A percentile compares a stretch with the other conserved stretches of the same genome.
Evolutionary conservation across 2,113 vertebrate species (phyloP).

Genomic region (Phaetusa simplex): DNA sequence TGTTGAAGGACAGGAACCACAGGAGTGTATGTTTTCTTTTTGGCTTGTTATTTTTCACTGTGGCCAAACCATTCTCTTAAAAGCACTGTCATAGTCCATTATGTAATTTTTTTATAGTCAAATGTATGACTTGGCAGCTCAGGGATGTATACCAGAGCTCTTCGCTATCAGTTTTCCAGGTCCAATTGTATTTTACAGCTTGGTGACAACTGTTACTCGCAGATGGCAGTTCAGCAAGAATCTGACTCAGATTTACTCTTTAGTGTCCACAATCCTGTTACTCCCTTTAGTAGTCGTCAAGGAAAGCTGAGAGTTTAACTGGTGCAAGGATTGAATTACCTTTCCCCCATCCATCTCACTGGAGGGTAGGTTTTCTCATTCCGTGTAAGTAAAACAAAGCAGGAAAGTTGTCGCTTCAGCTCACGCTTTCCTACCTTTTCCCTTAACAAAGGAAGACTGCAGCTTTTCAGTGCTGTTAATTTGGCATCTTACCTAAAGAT

Average conservation of each 20-base stretch:
- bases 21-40: neutral
- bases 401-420: neutral
- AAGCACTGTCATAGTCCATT: neutral
- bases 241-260: neutral
- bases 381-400: neutral
- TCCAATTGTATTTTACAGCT: neutral
- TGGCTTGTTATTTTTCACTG: neutral
- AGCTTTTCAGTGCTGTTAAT: neutral
- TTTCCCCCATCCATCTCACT: neutral
- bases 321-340: neutral
- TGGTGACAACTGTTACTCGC: neutral
- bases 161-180: neutral
- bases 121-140: neutral
- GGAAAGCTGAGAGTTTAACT: neutral
- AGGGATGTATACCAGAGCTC: neutral
- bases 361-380: neutral
- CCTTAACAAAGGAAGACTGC: neutral
- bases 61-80: constrained; percentile 27
- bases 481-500: neutral
- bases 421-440: neutral
- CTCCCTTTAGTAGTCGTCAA: neutral
- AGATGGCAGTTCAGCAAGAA: neutral
- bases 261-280: neutral
- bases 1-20: neutral
- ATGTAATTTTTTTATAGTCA: neutral